A percentile compares a stretch with the other conserved stretches of the same genome.
phyloP scores from a whole-genome alignment of 1,140 invertebrate genomes.

The Drosophila burlai region DNA sequence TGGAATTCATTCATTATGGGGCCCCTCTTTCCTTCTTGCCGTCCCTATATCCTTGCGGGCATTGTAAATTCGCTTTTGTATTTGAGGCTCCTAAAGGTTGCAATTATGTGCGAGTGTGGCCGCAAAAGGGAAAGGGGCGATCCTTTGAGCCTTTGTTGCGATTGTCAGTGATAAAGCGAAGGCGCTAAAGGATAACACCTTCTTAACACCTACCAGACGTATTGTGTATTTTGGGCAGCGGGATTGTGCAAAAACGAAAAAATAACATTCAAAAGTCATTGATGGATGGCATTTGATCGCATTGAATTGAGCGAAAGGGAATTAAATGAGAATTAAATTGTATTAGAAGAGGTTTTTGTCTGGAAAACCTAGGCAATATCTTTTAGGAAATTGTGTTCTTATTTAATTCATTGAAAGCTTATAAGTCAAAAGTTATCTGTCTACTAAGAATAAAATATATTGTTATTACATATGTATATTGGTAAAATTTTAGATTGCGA shows the following conservation, averaged over 20 bases:
- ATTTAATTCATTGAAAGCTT: not conserved
- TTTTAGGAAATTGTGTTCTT: not conserved
- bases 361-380: not conserved
- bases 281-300: constrained; percentile 16
- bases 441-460: not conserved
- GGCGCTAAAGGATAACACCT: constrained; percentile 85
- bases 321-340: not conserved
- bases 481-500: not conserved
- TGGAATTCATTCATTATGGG: constrained; percentile 85
- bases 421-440: not conserved
- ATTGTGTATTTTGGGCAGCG: constrained; percentile 47
- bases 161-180: constrained; percentile 72
- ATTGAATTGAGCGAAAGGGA: not conserved
- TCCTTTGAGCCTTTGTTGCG: constrained; percentile 56
- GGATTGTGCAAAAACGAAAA: constrained; percentile 7
- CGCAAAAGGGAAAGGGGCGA: constrained; percentile 39
- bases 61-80: constrained; percentile 72
- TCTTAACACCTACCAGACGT: constrained; percentile 77
- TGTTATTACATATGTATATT: too few relatives aligned
- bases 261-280: constrained; percentile 50
- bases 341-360: not conserved
- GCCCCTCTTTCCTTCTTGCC: constrained; percentile 42
- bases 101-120: constrained; percentile 59
- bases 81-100: constrained; percentile 51
- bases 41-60: constrained; percentile 58